Evolutionary conservation across 2,797 vertebrate species (phyloP).

Genomic region (Agapornis canus): DNA sequence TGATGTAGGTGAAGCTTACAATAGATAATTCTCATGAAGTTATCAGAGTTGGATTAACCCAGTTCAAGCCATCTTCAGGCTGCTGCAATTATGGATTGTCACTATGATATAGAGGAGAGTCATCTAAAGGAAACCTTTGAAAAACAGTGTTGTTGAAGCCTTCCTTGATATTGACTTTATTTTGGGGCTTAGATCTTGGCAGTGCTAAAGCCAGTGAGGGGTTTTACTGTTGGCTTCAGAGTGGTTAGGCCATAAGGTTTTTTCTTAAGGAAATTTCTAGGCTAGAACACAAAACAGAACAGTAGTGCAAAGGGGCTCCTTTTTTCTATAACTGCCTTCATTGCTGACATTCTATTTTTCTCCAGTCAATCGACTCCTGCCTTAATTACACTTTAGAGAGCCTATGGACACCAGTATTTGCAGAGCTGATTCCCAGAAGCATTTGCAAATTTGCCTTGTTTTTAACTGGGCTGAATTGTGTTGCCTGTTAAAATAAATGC

Average conservation of each 20-base stretch:
- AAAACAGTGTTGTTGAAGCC: not conserved
- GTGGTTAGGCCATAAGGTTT: not conserved
- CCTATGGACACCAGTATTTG: not conserved
- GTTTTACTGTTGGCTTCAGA: not conserved
- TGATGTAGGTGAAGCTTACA: not conserved
- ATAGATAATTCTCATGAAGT: too few relatives aligned
- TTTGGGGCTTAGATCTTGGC: not conserved
- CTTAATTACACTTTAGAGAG: slow-evolving; percentile 37
- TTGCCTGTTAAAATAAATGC: slow-evolving; percentile 1
- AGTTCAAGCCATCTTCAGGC: not conserved
- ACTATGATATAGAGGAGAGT: not conserved
- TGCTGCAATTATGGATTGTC: not conserved
- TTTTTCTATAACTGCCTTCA: slow-evolving; percentile 3
- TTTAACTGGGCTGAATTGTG: not conserved
- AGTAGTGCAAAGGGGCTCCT: not conserved
- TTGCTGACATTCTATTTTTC: slow-evolving; percentile 26
- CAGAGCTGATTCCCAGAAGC: not conserved
- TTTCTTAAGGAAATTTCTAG: not conserved
- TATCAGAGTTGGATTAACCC: not conserved
- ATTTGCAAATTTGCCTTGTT: not conserved
- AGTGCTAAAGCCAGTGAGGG: not conserved
- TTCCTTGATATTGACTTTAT: not conserved
- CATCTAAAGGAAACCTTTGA: not conserved
- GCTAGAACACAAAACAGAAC: not conserved
- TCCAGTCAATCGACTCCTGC: slow-evolving; percentile 59